Base-by-base conservation (phyloP, 2,888 invertebrate genomes). In the Hypolimnas misippus region DNA sequence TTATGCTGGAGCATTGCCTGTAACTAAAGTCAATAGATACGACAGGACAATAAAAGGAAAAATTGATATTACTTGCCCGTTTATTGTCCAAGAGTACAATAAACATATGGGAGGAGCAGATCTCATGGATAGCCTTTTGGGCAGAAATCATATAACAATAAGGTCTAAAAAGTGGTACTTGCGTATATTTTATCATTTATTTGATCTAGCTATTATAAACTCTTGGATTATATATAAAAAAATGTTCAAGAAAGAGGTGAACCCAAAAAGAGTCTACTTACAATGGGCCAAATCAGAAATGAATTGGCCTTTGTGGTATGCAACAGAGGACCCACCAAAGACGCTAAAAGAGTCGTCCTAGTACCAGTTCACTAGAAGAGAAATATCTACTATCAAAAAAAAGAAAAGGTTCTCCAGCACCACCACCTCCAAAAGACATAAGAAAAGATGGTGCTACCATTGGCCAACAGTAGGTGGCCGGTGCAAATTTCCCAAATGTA, bases 61-160 rank as follows among this genome's bases (percentile, higher is more conserved):
- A 70, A 73, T 73, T 71, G 61, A 76, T 68, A 76, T 82, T 69
- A 65, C 73, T 69, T 81, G 79, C 70, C 80, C 81, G 56, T 70
- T 74, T 67, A 74, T 79, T 70, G 69, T 79, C 60, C 70, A 74
- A 69, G 72, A 76, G 16, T 81, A 82, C 66, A 81, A 81, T 73
- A 73, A 71, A 61, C 77, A 80, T 62, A 82, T 81, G 81, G 79
- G 77, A 52, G 79, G 77, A 66, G 79, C 78, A 40, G 81, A 81
- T 52, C 73, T 80, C 50, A 73, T 77, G 72, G 78, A 83, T 70
- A 77, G 74, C 57, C 76, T 73, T 74, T 69, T 78, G 65, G 76
- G 76, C 58, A 74, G 76, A 71, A 70, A 76, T 70, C 70, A 72
- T 63, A 76, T 76, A 64, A 72, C 0, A 62, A 69, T 76, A 7